A percentile compares a stretch with the other conserved stretches of the same genome.
phyloP scores from a whole-genome alignment of 2,888 invertebrate genomes.

The Meiosimyza decipiens region DNA sequence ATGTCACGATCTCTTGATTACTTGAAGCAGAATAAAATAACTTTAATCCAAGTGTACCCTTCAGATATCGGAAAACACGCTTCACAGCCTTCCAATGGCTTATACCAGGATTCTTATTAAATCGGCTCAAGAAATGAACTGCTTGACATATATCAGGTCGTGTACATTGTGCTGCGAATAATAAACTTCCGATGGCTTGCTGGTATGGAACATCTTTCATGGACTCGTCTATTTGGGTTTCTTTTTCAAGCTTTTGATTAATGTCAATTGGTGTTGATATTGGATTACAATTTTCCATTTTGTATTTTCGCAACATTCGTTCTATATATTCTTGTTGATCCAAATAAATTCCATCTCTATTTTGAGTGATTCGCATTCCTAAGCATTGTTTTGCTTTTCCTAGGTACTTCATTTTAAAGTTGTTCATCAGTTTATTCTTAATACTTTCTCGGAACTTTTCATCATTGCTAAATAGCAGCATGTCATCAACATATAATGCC shows the following conservation, averaged over 20 bases:
- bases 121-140: conserved; percentile 40
- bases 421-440: conserved; percentile 16
- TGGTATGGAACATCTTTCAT: conserved; percentile 31
- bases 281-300: conserved; percentile 35
- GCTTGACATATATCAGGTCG: conserved; percentile 37
- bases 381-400: conserved; percentile 35
- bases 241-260: conserved; percentile 38
- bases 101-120: conserved; percentile 34
- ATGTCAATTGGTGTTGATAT: conserved; percentile 37
- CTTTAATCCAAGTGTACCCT: conserved; percentile 18
- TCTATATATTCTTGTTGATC: conserved; percentile 35
- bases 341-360: conserved; percentile 20
- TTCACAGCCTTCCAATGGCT: conserved; percentile 41
- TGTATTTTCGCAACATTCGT: conserved; percentile 23
- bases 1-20: conserved; percentile 28
- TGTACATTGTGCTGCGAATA: conserved; percentile 40
- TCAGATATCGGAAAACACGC: conserved; percentile 36
- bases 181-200: conserved; percentile 39
- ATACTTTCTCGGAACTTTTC: neutral
- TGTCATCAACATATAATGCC: conserved; percentile 29
- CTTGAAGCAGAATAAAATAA: neutral
- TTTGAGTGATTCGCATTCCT: conserved; percentile 36
- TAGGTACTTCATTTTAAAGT: conserved; percentile 40
- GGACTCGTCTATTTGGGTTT: conserved; percentile 7
- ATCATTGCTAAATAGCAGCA: conserved; percentile 35